Evolutionary conservation across 2,797 vertebrate genomes (phyloP).

Genomic region (Sebastolobus altivelis): DNA sequence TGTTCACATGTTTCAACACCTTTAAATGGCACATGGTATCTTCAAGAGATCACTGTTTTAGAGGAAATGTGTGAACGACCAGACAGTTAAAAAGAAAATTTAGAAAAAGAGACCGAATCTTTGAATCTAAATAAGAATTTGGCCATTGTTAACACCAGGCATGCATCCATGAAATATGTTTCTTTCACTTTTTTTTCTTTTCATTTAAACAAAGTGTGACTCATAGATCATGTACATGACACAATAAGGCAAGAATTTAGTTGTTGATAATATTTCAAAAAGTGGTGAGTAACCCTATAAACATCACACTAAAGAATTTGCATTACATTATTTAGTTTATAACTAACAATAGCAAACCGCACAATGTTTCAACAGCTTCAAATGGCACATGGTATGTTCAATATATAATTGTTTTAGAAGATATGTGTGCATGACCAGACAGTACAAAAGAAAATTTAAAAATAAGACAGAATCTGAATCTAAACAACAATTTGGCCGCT

Average conservation of each 20-base stretch:
- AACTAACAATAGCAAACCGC: no score
- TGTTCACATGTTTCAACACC: constrained; percentile 38
- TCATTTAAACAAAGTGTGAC: neutral
- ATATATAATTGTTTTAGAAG: no score
- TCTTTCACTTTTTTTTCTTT: constrained; percentile 25
- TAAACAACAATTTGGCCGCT: neutral
- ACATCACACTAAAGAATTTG: neutral
- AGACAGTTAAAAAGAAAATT: no score
- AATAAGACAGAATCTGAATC: neutral
- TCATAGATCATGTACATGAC: neutral
- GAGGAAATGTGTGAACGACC: constrained; percentile 3
- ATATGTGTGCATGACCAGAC: no score
- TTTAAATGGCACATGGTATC: constrained; percentile 34
- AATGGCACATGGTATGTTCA: no score
- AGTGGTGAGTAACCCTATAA: neutral
- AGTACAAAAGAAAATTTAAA: no score
- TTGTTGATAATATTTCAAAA: neutral
- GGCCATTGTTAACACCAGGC: neutral
- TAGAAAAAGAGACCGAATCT: no score
- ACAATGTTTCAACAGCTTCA: no score
- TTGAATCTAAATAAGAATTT: constrained; percentile 8
- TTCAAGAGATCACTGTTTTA: neutral
- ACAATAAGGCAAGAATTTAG: neutral
- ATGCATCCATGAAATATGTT: neutral
- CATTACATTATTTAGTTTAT: no score